Base-by-base conservation (phyloP, 2,113 vertebrate genomes). In the Puffinus mauretanicus region DNA sequence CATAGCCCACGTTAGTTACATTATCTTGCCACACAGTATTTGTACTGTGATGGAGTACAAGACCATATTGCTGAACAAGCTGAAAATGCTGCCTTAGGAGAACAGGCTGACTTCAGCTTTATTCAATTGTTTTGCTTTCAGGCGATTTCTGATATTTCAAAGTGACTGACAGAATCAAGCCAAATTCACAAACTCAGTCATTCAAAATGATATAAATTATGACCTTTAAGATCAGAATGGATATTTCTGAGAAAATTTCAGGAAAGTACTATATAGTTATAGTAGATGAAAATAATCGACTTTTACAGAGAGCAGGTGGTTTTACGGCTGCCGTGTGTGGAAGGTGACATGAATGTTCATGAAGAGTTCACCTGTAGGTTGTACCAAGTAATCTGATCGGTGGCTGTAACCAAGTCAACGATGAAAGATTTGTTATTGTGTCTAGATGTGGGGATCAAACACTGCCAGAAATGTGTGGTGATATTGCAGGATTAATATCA, bases 101-200 rank as follows among this genome's bases (percentile, higher is more conserved):
- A 85, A 85, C 34, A 69, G 80, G 66, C 89, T 94, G 93, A 91
- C 84, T 89, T 87, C 75, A 95, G 95, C 84, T 94, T 81, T 95
- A 87, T 95, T 85, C 78, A 85, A 71, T 11, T 75, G 65, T 73
- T 90, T 89, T 95, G 66, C 78, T 96, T 93, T 85, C 78, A 66
- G 89, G 90, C 13, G 2, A 30, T 77, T 96, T 88, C 66, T 91
- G 84, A 9, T 95, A 72, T 90, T 96, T 96, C 82, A 82, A 93
- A 88, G 70, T 82, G 86, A 87, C 70, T 65, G 93, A 87, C 81
- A 91, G 87, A 91, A 90, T 69, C 66, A 93, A 96, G 78, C 19
- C 58, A 91, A 93, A 91, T 69, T 79, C 78, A 79, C 61, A 85
- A 79, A 44, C 73, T 71, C 61, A 38, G 34, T 67, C 57, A 65